These are phyloP conservation scores for Kobus ellipsiprymnus DNA, from an alignment of 2,113 vertebrate genomes.

Conservation along the genomic window DNA sequence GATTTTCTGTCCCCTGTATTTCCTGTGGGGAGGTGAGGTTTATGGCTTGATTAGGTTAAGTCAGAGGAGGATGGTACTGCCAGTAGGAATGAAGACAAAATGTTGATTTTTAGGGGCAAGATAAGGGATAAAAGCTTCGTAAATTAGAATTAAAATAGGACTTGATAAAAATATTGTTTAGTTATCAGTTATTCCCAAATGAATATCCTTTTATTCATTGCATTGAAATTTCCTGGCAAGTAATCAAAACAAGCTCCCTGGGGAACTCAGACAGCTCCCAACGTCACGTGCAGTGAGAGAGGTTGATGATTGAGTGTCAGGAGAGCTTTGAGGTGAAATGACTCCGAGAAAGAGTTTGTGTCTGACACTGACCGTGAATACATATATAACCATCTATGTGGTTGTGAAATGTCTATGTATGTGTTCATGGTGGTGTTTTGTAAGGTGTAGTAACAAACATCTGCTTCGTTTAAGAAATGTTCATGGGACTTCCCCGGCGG, in stretches of 20 bases:
- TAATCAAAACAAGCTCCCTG: background rate
- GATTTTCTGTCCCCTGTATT: background rate
- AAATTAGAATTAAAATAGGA: background rate
- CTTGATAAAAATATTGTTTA: background rate
- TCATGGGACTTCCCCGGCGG: rapidly evolving
- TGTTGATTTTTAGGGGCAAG: background rate
- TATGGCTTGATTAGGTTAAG: background rate
- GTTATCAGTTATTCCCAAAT: background rate
- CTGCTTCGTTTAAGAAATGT: background rate
- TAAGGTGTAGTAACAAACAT: background rate
- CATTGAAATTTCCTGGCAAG: background rate
- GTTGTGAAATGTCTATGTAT: background rate
- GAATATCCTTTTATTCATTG: background rate
- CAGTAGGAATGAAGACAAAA: background rate
- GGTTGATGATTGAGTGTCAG: background rate
- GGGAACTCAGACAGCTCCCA: background rate
- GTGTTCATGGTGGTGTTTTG: background rate
- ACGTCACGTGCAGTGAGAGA: background rate
- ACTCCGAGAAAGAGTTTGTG: background rate
- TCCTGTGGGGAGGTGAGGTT: background rate
- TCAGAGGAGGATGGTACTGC: background rate
- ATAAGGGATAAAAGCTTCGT: background rate
- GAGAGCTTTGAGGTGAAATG: background rate
- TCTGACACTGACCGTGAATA: background rate
- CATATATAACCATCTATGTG: background rate